Evolutionary conservation across 2,888 invertebrate species (phyloP).

Genomic region (Ectemnius lituratus): DNA sequence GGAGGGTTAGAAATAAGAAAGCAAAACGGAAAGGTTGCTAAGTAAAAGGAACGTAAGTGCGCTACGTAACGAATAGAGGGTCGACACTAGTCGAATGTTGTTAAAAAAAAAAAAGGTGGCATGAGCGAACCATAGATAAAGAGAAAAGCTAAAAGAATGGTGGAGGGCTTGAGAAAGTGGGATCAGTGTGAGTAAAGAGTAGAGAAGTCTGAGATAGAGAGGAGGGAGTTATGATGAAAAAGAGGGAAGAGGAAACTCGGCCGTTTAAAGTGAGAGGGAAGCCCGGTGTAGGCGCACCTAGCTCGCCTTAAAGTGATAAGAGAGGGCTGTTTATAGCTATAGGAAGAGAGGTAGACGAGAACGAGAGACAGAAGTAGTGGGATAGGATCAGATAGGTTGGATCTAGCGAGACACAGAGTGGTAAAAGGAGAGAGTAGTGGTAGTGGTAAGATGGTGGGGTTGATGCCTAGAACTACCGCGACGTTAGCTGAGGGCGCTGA

Average conservation of each 20-base stretch:
- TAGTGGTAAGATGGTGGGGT: constrained; percentile 31
- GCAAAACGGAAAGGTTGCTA: constrained; percentile 2
- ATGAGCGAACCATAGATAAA: background rate
- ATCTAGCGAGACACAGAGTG: constrained; percentile 46
- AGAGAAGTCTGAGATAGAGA: background rate
- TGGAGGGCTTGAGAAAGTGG: background rate
- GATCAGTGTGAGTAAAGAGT: background rate
- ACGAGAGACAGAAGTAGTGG: constrained; percentile 24
- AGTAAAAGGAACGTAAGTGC: background rate
- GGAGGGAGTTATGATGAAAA: background rate
- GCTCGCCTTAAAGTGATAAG: constrained; percentile 14
- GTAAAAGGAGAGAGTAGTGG: constrained; percentile 58
- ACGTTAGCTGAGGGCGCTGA: constrained; percentile 60
- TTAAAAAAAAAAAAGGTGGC: background rate
- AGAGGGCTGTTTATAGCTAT: constrained; percentile 40
- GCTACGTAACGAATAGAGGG: background rate
- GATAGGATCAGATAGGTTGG: constrained; percentile 33
- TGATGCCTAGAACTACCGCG: constrained; percentile 52
- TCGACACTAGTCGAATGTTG: background rate
- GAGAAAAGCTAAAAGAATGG: too few relatives aligned
- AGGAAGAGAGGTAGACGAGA: constrained; percentile 19
- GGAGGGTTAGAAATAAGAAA: too few relatives aligned
- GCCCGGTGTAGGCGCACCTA: constrained; percentile 14
- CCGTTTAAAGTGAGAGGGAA: constrained; percentile 39
- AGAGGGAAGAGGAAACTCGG: constrained; percentile 7